Evolutionary conservation across 2,113 vertebrate genomes (phyloP).

Genomic region (Thamnaconus septentrionalis): DNA sequence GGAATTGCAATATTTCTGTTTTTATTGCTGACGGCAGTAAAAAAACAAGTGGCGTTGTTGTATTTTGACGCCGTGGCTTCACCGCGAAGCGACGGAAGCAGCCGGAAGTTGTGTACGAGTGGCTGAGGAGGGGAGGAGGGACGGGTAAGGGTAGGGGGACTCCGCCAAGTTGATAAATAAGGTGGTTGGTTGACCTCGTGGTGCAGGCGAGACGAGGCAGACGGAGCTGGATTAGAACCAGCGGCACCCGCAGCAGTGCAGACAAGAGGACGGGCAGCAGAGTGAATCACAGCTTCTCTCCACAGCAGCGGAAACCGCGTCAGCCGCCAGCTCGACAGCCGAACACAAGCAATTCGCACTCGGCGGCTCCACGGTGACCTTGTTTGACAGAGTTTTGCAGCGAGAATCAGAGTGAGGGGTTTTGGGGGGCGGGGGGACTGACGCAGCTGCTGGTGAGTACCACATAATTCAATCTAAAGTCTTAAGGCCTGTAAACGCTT

Average conservation of each 20-base stretch:
- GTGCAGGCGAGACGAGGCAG: slow-evolving; percentile 20
- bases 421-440: not conserved
- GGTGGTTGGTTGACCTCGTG: slow-evolving; percentile 51
- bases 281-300: not conserved
- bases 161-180: slow-evolving; percentile 59
- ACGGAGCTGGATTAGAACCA: slow-evolving; percentile 33
- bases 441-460: slow-evolving; percentile 55
- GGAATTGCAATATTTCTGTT: too few species aligned
- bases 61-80: too few species aligned
- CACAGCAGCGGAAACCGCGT: not conserved
- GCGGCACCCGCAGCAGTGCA: not conserved
- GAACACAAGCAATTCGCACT: not conserved
- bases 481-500: too few species aligned
- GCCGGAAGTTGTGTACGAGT: too few species aligned
- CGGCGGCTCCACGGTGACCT: slow-evolving; percentile 9
- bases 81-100: too few species aligned
- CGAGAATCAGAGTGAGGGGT: not conserved
- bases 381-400: not conserved
- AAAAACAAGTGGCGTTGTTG: too few species aligned
- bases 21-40: too few species aligned
- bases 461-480: not conserved
- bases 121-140: too few species aligned
- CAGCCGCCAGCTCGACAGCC: not conserved
- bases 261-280: too few species aligned
- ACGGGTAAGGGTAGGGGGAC: too few species aligned